Percentiles rank a stretch among this genome's conserved stretches.
These are phyloP conservation scores for Mirza zaza DNA, from an alignment of 2,113 vertebrate species.

Conservation along the genomic window DNA sequence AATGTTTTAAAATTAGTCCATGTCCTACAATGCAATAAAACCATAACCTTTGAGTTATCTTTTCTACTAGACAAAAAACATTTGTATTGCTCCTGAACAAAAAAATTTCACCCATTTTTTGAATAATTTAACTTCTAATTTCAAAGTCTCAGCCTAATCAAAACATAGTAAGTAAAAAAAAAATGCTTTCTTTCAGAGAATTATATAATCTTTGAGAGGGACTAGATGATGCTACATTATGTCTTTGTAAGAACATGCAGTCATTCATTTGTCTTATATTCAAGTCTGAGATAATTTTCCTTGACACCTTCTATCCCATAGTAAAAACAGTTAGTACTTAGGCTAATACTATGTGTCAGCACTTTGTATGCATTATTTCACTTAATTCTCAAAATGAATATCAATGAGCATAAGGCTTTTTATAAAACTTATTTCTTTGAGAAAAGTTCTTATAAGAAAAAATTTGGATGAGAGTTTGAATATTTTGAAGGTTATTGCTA, in stretches of 20 bases:
- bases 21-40: not conserved
- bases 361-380: not conserved
- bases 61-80: constrained; percentile 4
- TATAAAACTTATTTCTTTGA: not conserved
- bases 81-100: not conserved
- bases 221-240: not conserved
- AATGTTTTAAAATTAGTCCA: not conserved
- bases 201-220: not conserved
- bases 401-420: not conserved
- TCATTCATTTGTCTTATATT: not conserved
- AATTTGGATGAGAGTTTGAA: not conserved
- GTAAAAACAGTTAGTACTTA: not conserved
- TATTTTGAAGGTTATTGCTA: not conserved
- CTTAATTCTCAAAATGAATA: not conserved
- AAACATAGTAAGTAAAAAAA: not conserved
- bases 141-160: not conserved
- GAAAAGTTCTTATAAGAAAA: not conserved
- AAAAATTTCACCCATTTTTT: not conserved
- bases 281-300: not conserved
- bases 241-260: not conserved
- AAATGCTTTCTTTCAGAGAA: not conserved
- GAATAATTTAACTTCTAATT: not conserved
- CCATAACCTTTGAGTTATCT: not conserved
- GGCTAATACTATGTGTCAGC: not conserved
- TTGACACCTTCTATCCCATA: not conserved